phyloP scores from a whole-genome alignment of 2,113 vertebrate genomes.

The Narcine bancroftii region DNA sequence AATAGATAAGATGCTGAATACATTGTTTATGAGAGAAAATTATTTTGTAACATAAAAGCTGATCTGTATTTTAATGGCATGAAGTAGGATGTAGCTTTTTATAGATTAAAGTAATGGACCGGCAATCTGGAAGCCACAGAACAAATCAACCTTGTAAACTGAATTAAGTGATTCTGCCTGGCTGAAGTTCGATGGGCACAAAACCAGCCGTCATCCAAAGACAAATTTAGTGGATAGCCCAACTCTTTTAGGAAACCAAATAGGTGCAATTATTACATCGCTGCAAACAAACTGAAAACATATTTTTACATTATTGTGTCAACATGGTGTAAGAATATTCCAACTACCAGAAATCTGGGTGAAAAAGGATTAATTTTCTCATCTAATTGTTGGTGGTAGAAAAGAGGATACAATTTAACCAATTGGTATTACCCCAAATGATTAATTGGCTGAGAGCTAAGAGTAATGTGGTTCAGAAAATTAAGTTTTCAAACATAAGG shows the following conservation, averaged over 20 bases:
- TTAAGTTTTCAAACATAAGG: neutral
- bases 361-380: neutral
- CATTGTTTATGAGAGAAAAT: neutral
- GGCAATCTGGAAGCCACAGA: neutral
- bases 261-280: neutral
- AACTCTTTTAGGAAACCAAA: neutral
- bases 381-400: neutral
- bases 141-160: neutral
- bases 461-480: neutral
- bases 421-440: neutral
- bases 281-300: neutral
- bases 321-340: neutral
- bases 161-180: neutral
- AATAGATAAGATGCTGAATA: neutral
- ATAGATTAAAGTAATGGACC: neutral
- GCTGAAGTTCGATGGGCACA: neutral
- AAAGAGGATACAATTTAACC: neutral
- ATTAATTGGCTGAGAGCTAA: neutral
- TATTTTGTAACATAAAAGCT: neutral
- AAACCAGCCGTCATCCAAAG: neutral
- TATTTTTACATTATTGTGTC: neutral
- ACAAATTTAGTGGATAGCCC: neutral
- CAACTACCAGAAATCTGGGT: neutral
- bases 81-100: too few species aligned
- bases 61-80: neutral